These are phyloP conservation scores for Molossus molossus DNA, from an alignment of 2,797 vertebrate species.

Conservation along the genomic window DNA sequence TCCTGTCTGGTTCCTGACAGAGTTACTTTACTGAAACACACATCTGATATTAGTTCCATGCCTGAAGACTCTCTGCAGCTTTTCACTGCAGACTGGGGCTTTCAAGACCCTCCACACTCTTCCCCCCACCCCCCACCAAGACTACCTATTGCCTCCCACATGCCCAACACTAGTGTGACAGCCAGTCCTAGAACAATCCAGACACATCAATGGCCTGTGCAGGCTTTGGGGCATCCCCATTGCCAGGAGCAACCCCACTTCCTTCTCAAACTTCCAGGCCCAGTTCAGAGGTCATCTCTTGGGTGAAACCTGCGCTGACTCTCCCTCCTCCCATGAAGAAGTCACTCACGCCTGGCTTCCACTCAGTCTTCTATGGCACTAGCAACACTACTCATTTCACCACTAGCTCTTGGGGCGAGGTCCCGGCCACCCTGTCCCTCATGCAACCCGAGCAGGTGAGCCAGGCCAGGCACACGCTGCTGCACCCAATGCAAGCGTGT, in stretches of 20 bases:
- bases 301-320: not conserved
- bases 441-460: not conserved
- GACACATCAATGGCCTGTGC: not conserved
- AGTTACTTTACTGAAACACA: not conserved
- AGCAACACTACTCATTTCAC: not conserved
- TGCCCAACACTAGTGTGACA: rapidly evolving
- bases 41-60: not conserved
- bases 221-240: not conserved
- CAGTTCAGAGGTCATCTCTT: not conserved
- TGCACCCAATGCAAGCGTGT: not conserved
- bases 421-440: not conserved
- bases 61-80: not conserved
- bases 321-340: not conserved
- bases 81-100: not conserved
- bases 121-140: not conserved
- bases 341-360: not conserved
- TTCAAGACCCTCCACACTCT: not conserved
- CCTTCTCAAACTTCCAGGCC: not conserved
- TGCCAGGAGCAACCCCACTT: not conserved
- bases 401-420: not conserved
- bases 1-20: conserved; percentile 64
- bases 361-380: not conserved
- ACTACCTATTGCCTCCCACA: not conserved
- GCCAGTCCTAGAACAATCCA: not conserved
- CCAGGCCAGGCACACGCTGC: not conserved